phyloP scores from a whole-genome alignment of 2,888 invertebrate species.

The Synanthedon vespiformis region DNA sequence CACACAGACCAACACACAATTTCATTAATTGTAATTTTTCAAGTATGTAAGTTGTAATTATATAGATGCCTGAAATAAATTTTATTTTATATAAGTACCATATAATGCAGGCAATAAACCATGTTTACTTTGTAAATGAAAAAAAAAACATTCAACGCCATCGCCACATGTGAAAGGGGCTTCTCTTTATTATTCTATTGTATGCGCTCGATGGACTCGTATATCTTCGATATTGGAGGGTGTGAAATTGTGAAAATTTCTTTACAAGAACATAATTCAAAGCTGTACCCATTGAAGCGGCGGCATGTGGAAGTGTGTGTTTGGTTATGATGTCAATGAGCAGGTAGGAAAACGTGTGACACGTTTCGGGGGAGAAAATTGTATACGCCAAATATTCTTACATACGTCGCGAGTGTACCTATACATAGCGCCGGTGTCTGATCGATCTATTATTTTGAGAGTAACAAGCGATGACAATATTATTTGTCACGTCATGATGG shows the following conservation, averaged over 20 bases:
- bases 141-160: conserved; percentile 10
- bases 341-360: background rate
- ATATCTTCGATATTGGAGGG: conserved; percentile 5
- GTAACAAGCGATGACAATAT: too few species aligned
- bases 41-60: too few species aligned
- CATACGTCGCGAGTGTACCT: too few species aligned
- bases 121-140: conserved; percentile 1
- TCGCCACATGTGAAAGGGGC: conserved; percentile 6
- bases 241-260: conserved; percentile 7
- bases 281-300: background rate
- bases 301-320: background rate
- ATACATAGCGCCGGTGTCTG: too few species aligned
- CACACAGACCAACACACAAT: too few species aligned
- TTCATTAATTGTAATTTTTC: too few species aligned
- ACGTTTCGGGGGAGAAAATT: background rate
- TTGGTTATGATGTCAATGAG: background rate
- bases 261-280: conserved; percentile 7
- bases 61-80: too few species aligned
- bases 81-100: too few species aligned
- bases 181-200: conserved; percentile 15
- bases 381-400: too few species aligned
- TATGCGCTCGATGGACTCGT: conserved; percentile 6
- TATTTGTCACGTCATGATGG: too few species aligned
- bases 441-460: too few species aligned
- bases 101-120: too few species aligned